These are phyloP conservation scores for Siderastrea radians DNA, from an alignment of 92 coral and sea anemone genomes.

Conservation along the genomic window DNA sequence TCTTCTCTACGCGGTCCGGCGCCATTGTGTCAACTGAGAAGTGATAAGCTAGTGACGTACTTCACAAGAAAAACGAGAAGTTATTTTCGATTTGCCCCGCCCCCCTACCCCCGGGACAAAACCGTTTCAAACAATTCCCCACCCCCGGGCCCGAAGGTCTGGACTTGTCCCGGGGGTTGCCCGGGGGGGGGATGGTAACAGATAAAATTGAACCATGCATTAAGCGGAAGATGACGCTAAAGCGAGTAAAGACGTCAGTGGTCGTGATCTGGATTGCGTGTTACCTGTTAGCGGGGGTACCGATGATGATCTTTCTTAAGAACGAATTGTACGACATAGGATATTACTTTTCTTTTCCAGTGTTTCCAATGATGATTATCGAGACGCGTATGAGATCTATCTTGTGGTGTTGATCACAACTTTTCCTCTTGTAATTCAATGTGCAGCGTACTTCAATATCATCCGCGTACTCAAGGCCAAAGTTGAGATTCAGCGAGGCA, in stretches of 20 bases:
- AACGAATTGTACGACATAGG: neutral
- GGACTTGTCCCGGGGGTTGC: no score
- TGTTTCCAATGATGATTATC: conserved; percentile 31
- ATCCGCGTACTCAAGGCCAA: conserved; percentile 58
- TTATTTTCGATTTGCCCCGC: no score
- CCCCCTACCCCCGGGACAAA: no score
- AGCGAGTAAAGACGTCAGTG: conserved; percentile 47
- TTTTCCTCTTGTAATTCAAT: conserved; percentile 63
- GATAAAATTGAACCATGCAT: no score
- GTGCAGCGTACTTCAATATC: conserved; percentile 62
- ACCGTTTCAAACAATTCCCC: no score
- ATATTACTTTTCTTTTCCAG: conserved; percentile 22
- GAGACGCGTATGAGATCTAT: conserved; percentile 53
- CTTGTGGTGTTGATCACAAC: conserved; percentile 62
- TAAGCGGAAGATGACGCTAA: conserved; percentile 53
- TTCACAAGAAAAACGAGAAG: no score
- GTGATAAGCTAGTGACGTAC: no score
- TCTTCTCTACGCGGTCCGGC: no score
- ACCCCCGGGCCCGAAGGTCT: no score
- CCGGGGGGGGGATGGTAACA: no score
- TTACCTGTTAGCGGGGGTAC: conserved; percentile 48
- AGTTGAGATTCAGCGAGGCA: conserved; percentile 40
- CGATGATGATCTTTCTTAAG: conserved; percentile 46
- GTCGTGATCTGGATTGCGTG: conserved; percentile 63
- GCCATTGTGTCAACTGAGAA: no score